Evolutionary conservation across 2,888 invertebrate species (phyloP), one percentile per base, ranked within the genome.

Genomic region (Uloborus plumipes): DNA sequence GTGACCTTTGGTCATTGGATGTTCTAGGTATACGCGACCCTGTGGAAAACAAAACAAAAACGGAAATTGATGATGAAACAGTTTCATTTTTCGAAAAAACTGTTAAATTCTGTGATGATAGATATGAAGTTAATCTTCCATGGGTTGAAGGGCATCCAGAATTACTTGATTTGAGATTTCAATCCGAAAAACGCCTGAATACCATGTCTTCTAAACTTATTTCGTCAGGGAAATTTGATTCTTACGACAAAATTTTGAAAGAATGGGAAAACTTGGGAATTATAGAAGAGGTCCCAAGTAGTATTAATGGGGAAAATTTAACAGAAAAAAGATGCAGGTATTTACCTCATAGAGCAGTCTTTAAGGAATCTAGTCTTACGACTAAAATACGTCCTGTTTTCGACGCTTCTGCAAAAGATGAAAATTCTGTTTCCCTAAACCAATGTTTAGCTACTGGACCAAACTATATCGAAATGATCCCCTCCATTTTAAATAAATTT

Each of bases 401-500:
- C 55, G 70, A 64, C 22, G 70, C 77, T 62, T 77, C 53, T 16
- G 58, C 18, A 22, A 49, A 26, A 16, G 49, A 22, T 4, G 62
- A 66, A 39, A 64, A 70, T 62, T 11, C 53, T 31, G 15, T 22
- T 47, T 39, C 70, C 55, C 59, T 70, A 53, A 26, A 77, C 67
- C 51, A 76, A 16, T 61, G 76, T 59, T 51, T 66, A 26, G 50
- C 20, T 39, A 51, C 58, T 16, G 67, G 51, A 61, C 9, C 13
- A 20, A 61, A 69, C 69, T 31, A 67, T 9, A 50, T 76, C 0
- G 61, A 76, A 51, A 18, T 74, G 39, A 47, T 62, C 26, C 67
- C 61, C 18, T 67, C 67, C 61, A 50, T 76, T 51, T 59, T 76
- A 61, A 51, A 76, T 26, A 1, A 61, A 22, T 76, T 76, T 61